Evolutionary conservation across 2,888 invertebrate species (phyloP).

Genomic region (Clepsis dumicolana): DNA sequence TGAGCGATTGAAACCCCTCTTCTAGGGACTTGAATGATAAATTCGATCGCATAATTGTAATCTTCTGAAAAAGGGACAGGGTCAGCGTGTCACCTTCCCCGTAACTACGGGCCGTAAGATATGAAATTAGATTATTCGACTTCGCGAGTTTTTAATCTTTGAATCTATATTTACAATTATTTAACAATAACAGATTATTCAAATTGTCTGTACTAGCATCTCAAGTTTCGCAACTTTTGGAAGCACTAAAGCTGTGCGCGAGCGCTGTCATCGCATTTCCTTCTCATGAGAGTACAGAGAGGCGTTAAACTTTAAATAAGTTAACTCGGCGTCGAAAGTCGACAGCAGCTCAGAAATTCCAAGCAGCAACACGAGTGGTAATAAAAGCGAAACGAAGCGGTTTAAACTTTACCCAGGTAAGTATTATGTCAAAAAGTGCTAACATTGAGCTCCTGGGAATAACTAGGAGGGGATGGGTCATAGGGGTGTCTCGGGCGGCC

Average conservation of each 20-base stretch:
- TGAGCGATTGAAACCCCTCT: conserved; percentile 32
- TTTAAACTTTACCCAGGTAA: conserved; percentile 75
- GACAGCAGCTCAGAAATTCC: conserved; percentile 55
- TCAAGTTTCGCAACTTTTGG: not conserved
- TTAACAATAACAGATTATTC: not conserved
- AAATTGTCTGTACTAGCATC: conserved; percentile 1
- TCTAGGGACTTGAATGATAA: conserved; percentile 22
- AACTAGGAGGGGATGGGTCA: conserved; percentile 66
- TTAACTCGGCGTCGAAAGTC: conserved; percentile 51
- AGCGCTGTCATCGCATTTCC: conserved; percentile 33
- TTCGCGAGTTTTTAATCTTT: not conserved
- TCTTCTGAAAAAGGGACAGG: not conserved
- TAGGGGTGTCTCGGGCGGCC: conserved; percentile 65
- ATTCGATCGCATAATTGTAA: conserved; percentile 1
- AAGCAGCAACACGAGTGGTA: conserved; percentile 57
- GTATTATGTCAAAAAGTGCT: conserved; percentile 78
- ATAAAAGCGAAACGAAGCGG: conserved; percentile 70
- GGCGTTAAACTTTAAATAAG: conserved; percentile 48
- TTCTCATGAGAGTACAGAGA: conserved; percentile 36
- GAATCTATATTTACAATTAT: not conserved
- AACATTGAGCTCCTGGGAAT: conserved; percentile 70
- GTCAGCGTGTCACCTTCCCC: conserved; percentile 9
- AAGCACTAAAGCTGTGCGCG: conserved; percentile 19
- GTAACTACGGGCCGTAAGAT: too few species aligned
- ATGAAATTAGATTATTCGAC: not conserved